Evolutionary conservation across 2,113 vertebrate species (phyloP).

Genomic region (Origma solitaria): DNA sequence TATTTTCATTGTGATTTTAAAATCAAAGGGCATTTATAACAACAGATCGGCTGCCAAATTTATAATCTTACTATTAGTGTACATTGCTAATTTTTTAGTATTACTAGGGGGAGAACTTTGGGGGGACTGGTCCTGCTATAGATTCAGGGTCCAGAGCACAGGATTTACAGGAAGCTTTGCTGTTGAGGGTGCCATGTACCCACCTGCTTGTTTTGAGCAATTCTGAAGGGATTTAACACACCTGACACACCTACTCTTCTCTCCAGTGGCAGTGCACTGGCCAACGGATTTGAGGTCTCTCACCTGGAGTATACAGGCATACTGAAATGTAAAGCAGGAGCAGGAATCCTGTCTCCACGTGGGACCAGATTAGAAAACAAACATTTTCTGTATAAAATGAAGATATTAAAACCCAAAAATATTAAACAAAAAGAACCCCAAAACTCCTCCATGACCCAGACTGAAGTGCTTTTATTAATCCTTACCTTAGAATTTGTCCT

Average conservation of each 20-base stretch:
- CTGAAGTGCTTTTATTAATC: background rate
- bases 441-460: background rate
- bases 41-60: background rate
- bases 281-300: background rate
- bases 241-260: background rate
- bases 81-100: background rate
- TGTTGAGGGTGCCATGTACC: background rate
- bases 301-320: background rate
- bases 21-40: background rate
- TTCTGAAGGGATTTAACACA: background rate
- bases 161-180: background rate
- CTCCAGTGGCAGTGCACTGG: too few species aligned
- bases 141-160: background rate
- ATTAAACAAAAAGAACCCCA: background rate
- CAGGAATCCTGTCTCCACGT: background rate
- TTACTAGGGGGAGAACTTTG: background rate
- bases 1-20: background rate
- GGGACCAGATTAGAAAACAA: background rate
- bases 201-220: background rate
- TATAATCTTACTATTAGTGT: background rate
- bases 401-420: background rate
- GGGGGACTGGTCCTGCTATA: background rate
- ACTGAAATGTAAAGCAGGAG: background rate
- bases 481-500: background rate
- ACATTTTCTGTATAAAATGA: background rate